phyloP scores from a whole-genome alignment of 30 jellyfish, hydroid and myxozoan genomes.

The Chironex yamaguchii region DNA sequence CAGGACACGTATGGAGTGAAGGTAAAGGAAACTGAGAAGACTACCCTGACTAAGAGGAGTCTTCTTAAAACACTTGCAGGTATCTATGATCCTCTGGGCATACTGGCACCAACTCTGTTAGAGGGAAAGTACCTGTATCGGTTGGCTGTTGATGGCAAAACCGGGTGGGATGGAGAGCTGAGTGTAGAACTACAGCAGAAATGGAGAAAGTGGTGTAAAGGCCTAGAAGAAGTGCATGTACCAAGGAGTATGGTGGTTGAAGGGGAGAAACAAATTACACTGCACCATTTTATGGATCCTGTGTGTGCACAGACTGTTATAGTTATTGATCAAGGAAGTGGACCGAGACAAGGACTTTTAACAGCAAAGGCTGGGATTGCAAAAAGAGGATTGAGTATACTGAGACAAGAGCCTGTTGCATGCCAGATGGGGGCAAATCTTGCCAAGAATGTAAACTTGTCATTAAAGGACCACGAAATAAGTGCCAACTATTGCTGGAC shows the following conservation, averaged over 20 bases:
- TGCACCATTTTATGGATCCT: conserved; percentile 54
- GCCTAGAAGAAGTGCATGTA: conserved; percentile 4
- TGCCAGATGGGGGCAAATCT: conserved; percentile 48
- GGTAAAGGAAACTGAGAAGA: not conserved
- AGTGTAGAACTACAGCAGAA: conserved; percentile 17
- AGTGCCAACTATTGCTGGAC: conserved; percentile 43
- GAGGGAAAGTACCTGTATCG: conserved; percentile 45
- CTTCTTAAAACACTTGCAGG: conserved; percentile 11
- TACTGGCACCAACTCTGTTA: conserved; percentile 8
- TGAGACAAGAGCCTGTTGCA: conserved; percentile 48
- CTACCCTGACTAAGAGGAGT: conserved; percentile 29
- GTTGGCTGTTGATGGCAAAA: conserved; percentile 30
- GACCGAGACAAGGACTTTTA: conserved; percentile 12
- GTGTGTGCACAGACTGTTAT: conserved; percentile 38
- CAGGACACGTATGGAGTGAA: not conserved
- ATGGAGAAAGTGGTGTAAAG: conserved; percentile 16
- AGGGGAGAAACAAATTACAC: conserved; percentile 6
- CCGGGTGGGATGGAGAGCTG: too few species aligned
- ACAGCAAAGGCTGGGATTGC: conserved; percentile 27
- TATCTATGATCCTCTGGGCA: conserved; percentile 40
- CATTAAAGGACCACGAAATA: conserved; percentile 32
- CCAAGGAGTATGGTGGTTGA: conserved; percentile 38
- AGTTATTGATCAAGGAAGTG: conserved; percentile 28
- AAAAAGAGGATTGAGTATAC: conserved; percentile 44
- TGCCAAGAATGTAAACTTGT: conserved; percentile 25